Base-by-base conservation (phyloP, 2,888 invertebrate genomes). In the Eumacrocentrus americanus region DNA sequence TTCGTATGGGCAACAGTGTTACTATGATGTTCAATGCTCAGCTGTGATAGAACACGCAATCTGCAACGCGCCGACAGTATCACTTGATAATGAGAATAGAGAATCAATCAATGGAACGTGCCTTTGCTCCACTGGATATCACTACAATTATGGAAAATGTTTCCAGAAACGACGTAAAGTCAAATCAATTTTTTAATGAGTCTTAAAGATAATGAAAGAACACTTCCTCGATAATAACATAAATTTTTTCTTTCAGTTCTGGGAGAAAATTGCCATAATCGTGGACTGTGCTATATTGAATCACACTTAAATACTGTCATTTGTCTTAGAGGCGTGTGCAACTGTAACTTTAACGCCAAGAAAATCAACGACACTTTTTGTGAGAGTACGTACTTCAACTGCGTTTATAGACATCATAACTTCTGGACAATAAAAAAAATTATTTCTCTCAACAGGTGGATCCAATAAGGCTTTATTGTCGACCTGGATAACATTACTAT, bases 251-350 rank as follows among this genome's bases (percentile, higher is more conserved):
- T 52, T 63, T 34, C 57, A 76, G 76, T 59, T 60, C 62, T 75
- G n/a, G 70, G 68, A 1, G 69, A 70, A 51, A 44, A 42, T 9
- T 77, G 75, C 44, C 3, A 25, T 3, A 65, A 53, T n/a, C 35
- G 61, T 1, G 66, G 61, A 3, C 74, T 76, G 57, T 77, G 77
- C 58, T 74, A 72, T 59, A 55, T 69, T 46, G 61, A 58, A 48
- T 58, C 37, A 18, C 38, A 61, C 35, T 12, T 42, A 22, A n/a
- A 66, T 9, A 48, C 60, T 25, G 64, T 68, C n/a, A 34, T 60
- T 7, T 69, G 69, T 44, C 51, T 53, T 2, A 68, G 61, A n/a
- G 67, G 67, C 22, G n/a, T 63, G 16, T 69, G 67, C 60, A 58
- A 20, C n/a, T 69, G 68, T 29, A 35, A 50, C 22, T 63, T 54